These are phyloP conservation scores for Notothenia coriiceps DNA, from an alignment of 2,113 vertebrate species.

Conservation along the genomic window DNA sequence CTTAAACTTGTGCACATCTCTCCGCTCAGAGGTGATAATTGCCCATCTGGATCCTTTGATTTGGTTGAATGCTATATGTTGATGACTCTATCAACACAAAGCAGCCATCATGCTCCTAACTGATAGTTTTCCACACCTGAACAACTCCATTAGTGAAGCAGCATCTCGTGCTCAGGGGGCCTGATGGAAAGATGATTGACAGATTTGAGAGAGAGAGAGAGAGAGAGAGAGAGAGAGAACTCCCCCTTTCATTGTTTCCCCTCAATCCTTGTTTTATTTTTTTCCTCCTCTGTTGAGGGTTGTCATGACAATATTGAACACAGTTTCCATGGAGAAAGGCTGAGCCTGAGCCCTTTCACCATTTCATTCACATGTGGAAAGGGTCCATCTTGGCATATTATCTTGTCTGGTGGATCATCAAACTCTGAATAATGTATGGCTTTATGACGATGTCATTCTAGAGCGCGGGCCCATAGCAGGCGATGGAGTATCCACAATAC, in stretches of 20 bases:
- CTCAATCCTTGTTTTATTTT: slow-evolving; percentile 61
- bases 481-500: background rate
- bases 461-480: background rate
- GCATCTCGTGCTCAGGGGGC: background rate
- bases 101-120: slow-evolving; percentile 2
- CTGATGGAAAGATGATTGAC: slow-evolving; percentile 27
- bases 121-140: slow-evolving; percentile 46
- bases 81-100: slow-evolving; percentile 48
- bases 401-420: slow-evolving; percentile 23
- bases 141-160: slow-evolving; percentile 35
- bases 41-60: slow-evolving; percentile 30
- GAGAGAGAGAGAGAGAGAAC: slow-evolving; percentile 11
- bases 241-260: slow-evolving; percentile 64
- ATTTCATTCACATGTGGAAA: slow-evolving; percentile 56
- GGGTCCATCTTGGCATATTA: slow-evolving; percentile 42
- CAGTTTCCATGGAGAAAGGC: slow-evolving; percentile 85
- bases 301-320: slow-evolving; percentile 85
- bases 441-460: slow-evolving; percentile 8
- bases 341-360: slow-evolving; percentile 63
- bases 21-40: slow-evolving; percentile 39
- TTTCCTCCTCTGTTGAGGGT: slow-evolving; percentile 73
- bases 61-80: slow-evolving; percentile 39
- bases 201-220: slow-evolving; percentile 31
- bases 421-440: background rate
- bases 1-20: background rate